Evolutionary conservation across 2,888 invertebrate species (phyloP), one percentile per base, ranked within the genome.

Genomic region (Drosophila prostipennis): DNA sequence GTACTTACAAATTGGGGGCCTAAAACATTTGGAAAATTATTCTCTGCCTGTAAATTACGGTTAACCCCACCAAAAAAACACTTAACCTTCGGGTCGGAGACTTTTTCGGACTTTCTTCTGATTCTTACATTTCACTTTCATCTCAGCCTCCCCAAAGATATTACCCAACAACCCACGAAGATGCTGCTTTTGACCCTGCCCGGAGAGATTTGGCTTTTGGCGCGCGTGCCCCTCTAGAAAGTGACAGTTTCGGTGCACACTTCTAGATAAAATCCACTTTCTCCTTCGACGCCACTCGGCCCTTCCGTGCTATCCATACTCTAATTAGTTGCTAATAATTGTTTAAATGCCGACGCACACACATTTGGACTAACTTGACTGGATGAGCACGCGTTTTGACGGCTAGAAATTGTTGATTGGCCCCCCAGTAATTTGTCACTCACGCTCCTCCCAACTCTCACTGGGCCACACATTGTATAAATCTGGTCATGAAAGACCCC

Each of bases 291-390:
- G 46, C 49, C 42, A 74, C 63, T 71, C 55, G 54, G 63, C 53
- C 72, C 56, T 63, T 53, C 48, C 53, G 55, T 59, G 46, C 40
- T 34, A 43, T 51, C 32, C 64, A 48, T 58, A 69, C 77, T 75
- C 72, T 64, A 86, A 84, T 84, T 84, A 80, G 78, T 78, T 49
- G 61, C 59, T 72, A 83, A 86, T 84, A 76, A 78, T 83, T 87
- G 78, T 52, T 72, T 76, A 87, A 85, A 76, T 75, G 78, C 58
- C 74, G 57, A 60, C 59, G 59, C 72, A 74, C 46, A 77, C 79
- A 60, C 26, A 51, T 42, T 43, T 23, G 8, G 36, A 32, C 42
- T 45, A 29, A 32, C 13, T 39, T 34, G 32, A 23, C 10, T 65
- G 32, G 45, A 19, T n/a, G 42, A 45, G 60, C 83, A 78, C 77